Evolutionary conservation across 2,888 invertebrate genomes (phyloP).

Genomic region (Euzetes globulus): DNA sequence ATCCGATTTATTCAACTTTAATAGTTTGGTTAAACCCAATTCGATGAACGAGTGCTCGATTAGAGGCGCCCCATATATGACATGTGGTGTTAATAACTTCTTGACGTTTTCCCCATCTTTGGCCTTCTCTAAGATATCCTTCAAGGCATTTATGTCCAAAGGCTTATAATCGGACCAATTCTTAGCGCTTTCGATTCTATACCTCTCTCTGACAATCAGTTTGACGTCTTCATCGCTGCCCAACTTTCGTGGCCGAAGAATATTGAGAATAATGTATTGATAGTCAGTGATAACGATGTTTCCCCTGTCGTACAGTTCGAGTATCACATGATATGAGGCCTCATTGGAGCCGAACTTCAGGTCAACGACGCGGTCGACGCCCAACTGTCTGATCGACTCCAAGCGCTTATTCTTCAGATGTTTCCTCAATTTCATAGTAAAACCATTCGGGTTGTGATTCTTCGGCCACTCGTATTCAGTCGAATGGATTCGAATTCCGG

Average conservation of each 20-base stretch:
- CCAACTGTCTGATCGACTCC: constrained; percentile 75
- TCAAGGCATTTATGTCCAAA: constrained; percentile 52
- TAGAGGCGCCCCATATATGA: constrained; percentile 81
- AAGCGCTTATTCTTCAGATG: constrained; percentile 91
- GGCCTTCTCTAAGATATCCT: constrained; percentile 56
- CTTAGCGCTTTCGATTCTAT: constrained; percentile 70
- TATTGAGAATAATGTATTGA: constrained; percentile 79
- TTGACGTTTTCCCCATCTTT: constrained; percentile 69
- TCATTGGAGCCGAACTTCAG: constrained; percentile 71
- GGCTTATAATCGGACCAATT: constrained; percentile 44
- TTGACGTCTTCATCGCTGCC: constrained; percentile 66
- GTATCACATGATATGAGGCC: constrained; percentile 74
- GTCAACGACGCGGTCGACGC: constrained; percentile 86
- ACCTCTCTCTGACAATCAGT: constrained; percentile 86
- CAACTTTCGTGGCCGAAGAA: constrained; percentile 83
- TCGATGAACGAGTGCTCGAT: constrained; percentile 79
- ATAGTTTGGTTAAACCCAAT: constrained; percentile 58
- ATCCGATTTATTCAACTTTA: constrained; percentile 58
- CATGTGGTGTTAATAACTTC: constrained; percentile 68
- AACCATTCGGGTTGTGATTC: constrained; percentile 86
- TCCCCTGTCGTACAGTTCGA: constrained; percentile 91
- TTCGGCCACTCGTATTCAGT: constrained; percentile 99
- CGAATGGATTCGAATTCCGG: constrained; percentile 83
- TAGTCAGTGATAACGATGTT: constrained; percentile 90
- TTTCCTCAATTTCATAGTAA: constrained; percentile 97